A percentile compares a stretch with the other conserved stretches of the same genome.
Conservation (phyloP, 2,888 invertebrate genomes). For the Cataglyphis cursor region DNA sequence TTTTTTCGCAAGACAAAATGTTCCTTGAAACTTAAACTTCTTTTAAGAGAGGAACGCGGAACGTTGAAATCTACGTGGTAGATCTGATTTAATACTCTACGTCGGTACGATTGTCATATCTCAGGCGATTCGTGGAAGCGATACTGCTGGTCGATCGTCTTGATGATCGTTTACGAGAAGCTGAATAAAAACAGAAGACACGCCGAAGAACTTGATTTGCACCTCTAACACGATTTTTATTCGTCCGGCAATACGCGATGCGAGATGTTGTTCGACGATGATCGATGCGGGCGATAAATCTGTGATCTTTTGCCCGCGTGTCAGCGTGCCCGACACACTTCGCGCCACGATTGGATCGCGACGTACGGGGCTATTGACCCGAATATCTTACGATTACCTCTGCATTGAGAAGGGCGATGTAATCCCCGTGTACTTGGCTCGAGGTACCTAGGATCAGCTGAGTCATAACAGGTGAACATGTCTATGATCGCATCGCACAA, state of each 20-base stretch:
- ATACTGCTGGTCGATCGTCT: neutral
- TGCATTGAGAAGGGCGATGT: slow-evolving; percentile 53
- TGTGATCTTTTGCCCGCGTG: slow-evolving; percentile 19
- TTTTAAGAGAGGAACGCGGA: neutral
- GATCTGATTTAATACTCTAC: slow-evolving; percentile 3
- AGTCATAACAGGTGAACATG: slow-evolving; percentile 72
- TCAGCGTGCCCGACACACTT: slow-evolving; percentile 36
- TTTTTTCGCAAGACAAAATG: neutral
- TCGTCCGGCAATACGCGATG: slow-evolving; percentile 1
- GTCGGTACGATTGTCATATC: neutral
- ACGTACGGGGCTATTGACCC: slow-evolving; percentile 63
- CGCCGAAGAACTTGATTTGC: slow-evolving; percentile 31
- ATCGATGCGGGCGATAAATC: slow-evolving; percentile 53
- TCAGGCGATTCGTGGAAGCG: neutral
- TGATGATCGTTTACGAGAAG: neutral
- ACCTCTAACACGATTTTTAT: slow-evolving; percentile 34
- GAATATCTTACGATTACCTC: slow-evolving; percentile 59
- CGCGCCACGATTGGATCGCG: slow-evolving; percentile 40
- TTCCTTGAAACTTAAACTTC: neutral
- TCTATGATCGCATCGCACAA: slow-evolving; percentile 61
- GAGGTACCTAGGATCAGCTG: slow-evolving; percentile 64
- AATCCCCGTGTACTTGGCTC: slow-evolving; percentile 47
- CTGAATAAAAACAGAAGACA: slow-evolving; percentile 11
- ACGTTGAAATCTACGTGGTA: neutral
- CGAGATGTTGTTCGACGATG: slow-evolving; percentile 30